phyloP scores from a whole-genome alignment of 2,113 vertebrate genomes.

The Typhlomys cinereus region DNA sequence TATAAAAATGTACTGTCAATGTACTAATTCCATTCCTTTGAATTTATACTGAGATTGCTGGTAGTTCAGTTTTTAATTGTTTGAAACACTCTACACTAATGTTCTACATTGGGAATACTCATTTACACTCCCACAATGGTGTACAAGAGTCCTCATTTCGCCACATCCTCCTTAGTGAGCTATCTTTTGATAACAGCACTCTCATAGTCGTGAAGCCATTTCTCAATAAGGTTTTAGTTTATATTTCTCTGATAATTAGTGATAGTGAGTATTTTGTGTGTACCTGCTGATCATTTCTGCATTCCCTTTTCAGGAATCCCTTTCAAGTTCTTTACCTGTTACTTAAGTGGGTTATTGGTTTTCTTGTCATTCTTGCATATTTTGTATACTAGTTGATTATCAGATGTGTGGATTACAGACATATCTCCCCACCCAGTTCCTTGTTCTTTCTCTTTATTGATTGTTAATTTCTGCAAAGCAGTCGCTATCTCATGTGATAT shows the following conservation, averaged over 20 bases:
- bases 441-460: neutral
- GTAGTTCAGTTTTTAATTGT: neutral
- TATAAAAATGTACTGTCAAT: neutral
- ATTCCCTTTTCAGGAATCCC: neutral
- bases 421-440: neutral
- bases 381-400: neutral
- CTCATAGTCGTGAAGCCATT: neutral
- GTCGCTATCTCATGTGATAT: neutral
- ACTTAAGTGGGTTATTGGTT: neutral
- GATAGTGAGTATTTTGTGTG: neutral
- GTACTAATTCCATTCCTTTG: neutral
- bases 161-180: neutral
- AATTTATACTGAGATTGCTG: neutral
- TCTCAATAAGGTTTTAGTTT: neutral
- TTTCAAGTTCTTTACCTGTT: neutral
- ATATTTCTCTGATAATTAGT: neutral
- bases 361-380: neutral
- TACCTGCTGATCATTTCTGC: neutral
- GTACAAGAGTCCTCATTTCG: neutral
- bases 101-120: neutral
- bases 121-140: neutral
- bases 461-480: neutral
- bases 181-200: neutral
- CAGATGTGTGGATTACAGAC: neutral
- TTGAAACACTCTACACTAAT: neutral